Percentiles rank a stretch among this genome's conserved stretches.
phyloP scores from a whole-genome alignment of 2,113 vertebrate species.

The Pterocles orientalis region DNA sequence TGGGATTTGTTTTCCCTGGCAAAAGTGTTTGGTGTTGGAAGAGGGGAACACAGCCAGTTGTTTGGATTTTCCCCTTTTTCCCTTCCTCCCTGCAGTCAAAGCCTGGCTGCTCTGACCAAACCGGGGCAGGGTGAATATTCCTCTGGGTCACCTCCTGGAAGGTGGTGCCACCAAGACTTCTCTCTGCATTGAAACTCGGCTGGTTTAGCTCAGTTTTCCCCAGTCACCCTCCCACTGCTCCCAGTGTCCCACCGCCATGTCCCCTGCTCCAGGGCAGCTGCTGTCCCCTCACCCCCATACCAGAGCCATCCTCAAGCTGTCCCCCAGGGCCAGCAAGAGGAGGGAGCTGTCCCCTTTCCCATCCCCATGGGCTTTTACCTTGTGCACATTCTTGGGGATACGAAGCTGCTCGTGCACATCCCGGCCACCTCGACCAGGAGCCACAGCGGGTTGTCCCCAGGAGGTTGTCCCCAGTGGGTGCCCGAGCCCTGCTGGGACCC shows the following conservation, averaged over 20 bases:
- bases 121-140: background rate
- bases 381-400: fast-evolving
- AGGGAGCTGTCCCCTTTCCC: background rate
- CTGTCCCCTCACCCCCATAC: background rate
- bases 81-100: background rate
- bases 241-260: background rate
- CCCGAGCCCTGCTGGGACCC: background rate
- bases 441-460: background rate
- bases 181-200: background rate
- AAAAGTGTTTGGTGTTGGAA: background rate
- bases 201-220: background rate
- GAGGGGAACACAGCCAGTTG: background rate
- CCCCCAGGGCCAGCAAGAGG: no score
- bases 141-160: background rate
- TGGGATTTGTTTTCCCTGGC: background rate
- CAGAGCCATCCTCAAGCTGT: background rate
- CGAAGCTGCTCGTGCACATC: background rate
- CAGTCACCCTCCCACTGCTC: background rate
- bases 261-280: background rate
- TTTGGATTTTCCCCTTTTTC: background rate
- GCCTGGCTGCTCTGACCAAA: background rate
- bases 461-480: background rate
- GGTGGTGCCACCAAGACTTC: background rate
- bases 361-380: background rate
- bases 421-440: background rate